Base-by-base conservation (phyloP, 2,888 invertebrate genomes). In the Cataglyphis albicans region DNA sequence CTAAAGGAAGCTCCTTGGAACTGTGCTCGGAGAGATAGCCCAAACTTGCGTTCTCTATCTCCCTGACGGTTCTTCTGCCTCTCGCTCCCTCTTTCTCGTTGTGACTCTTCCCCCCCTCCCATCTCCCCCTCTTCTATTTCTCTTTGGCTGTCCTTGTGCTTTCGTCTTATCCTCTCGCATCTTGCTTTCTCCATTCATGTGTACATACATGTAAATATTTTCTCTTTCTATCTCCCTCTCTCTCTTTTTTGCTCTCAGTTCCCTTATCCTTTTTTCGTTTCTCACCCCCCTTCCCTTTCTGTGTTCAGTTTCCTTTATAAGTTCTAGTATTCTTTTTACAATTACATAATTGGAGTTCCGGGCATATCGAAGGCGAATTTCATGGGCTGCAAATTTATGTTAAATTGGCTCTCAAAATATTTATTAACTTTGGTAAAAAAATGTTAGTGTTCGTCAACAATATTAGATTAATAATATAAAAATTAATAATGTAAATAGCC, bases 291-390 rank as follows among this genome's bases (percentile, higher is more conserved):
- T 82, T 81, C 83, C 70, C 64, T 73, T 81, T 88, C 83, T 67
- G 64, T 78, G 65, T 52, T 52, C 1, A 52, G 0, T 25, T 6
- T 52, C 80, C 83, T 87, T 82, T 82, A 25, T 81, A 73, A 64
- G 29, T 68, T 18, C 82, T 86, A 72, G 84, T 78, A 84, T 89
- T 87, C 87, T 87, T 85, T 87, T 89, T 88, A 87, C 76, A 91
- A 94, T 94, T 94, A 94, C 92, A 94, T 93, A 94, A 94, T 94
- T 93, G 92, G 90, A 89, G 92, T 93, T 92, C 92, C 90, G 92
- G 92, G 93, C 87, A 86, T 91, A 87, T 92, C 89, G 84, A 59
- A 63, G 35, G 55, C 55, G 29, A 72, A 38, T 52, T n/a, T 52
- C 48, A 18, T 48, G 5, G 6, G 6, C 6, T 52, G 64, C 32